A percentile compares a stretch with the other conserved stretches of the same genome.
phyloP scores from a whole-genome alignment of 2,888 invertebrate species.

The Eretmocerus hayati region DNA sequence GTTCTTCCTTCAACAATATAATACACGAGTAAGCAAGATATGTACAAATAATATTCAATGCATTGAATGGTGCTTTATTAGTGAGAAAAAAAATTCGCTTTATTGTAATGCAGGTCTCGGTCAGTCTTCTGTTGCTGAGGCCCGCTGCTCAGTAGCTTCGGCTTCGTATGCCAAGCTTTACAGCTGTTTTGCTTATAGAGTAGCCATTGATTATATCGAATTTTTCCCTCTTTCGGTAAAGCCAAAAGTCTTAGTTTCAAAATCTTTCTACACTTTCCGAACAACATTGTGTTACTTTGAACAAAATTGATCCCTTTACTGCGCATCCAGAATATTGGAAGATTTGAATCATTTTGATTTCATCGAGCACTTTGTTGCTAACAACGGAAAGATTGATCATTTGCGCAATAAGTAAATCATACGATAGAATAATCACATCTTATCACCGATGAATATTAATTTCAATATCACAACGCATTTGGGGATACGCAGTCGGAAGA shows the following conservation, averaged over 20 bases:
- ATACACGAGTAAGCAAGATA: constrained; percentile 35
- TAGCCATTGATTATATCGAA: too few relatives aligned
- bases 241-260: too few relatives aligned
- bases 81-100: constrained; percentile 10
- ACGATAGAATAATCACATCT: too few relatives aligned
- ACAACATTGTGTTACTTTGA: too few relatives aligned
- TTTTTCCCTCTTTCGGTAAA: constrained; percentile 1
- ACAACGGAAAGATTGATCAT: too few relatives aligned
- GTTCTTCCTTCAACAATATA: constrained; percentile 31
- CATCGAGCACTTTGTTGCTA: too few relatives aligned
- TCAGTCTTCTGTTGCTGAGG: constrained; percentile 45
- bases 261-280: too few relatives aligned
- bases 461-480: constrained; percentile 23
- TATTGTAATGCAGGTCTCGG: constrained; percentile 45
- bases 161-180: constrained; percentile 10
- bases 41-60: constrained; percentile 39
- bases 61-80: constrained; percentile 37
- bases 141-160: constrained; percentile 23
- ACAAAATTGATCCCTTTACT: too few relatives aligned
- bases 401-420: too few relatives aligned
- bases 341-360: too few relatives aligned
- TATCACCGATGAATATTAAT: too few relatives aligned
- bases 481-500: constrained; percentile 16
- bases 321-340: too few relatives aligned
- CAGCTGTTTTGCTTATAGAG: constrained; percentile 9